These are phyloP conservation scores for Napeogenes sylphis DNA, from an alignment of 2,888 invertebrate species.

Conservation along the genomic window DNA sequence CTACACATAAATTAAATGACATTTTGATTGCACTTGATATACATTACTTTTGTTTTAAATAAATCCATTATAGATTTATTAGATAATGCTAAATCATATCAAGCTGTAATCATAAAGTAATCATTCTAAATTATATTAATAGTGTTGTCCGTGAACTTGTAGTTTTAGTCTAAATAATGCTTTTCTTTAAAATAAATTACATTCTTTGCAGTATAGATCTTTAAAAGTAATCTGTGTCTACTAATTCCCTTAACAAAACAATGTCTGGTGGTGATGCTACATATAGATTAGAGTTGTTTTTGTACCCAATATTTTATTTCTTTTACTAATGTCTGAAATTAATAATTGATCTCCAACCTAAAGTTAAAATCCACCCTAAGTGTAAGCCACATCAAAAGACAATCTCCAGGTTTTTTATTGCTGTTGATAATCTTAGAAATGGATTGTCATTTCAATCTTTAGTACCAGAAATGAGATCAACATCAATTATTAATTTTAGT, in stretches of 20 bases:
- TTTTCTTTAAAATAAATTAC: slow-evolving; percentile 30
- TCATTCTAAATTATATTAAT: slow-evolving; percentile 35
- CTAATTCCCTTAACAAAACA: slow-evolving; percentile 37
- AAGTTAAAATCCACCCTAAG: too few species aligned
- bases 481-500: too few species aligned
- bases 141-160: slow-evolving; percentile 34
- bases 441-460: too few species aligned
- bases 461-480: too few species aligned
- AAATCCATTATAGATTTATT: slow-evolving; percentile 31
- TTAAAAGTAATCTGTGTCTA: slow-evolving; percentile 29
- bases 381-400: too few species aligned
- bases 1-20: slow-evolving; percentile 35
- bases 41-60: slow-evolving; percentile 23
- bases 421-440: not conserved
- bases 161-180: slow-evolving; percentile 34
- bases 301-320: not conserved
- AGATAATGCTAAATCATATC: slow-evolving; percentile 39
- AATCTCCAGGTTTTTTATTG: not conserved
- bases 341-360: too few species aligned
- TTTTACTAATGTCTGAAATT: not conserved
- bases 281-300: slow-evolving; percentile 2
- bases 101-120: slow-evolving; percentile 37
- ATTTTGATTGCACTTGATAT: slow-evolving; percentile 38
- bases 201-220: slow-evolving; percentile 28
- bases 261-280: slow-evolving; percentile 46